phyloP scores from a whole-genome alignment of 2,888 invertebrate genomes.

The Ophion slaviceki region DNA sequence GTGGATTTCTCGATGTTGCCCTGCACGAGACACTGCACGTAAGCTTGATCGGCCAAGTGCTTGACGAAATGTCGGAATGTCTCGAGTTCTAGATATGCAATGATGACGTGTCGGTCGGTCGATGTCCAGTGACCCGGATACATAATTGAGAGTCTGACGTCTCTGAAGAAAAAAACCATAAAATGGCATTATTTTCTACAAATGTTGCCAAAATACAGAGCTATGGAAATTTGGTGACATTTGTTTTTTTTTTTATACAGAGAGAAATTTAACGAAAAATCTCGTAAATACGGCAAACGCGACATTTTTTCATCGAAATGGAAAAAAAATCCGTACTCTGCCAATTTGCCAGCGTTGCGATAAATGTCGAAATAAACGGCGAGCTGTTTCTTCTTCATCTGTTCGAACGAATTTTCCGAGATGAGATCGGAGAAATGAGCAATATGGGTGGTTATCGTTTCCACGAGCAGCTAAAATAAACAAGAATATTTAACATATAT shows the following conservation, averaged over 20 bases:
- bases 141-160: conserved; percentile 88
- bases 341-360: too few relatives aligned
- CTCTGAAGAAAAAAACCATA: conserved; percentile 84
- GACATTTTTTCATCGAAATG: too few relatives aligned
- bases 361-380: too few relatives aligned
- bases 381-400: conserved; percentile 2
- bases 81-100: conserved; percentile 84
- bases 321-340: too few relatives aligned
- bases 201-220: too few relatives aligned
- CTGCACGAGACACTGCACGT: conserved; percentile 90
- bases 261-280: too few relatives aligned
- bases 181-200: background rate
- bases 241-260: too few relatives aligned
- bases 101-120: conserved; percentile 87
- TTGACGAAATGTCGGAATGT: conserved; percentile 87
- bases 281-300: too few relatives aligned
- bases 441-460: background rate
- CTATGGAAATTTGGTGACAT: too few relatives aligned
- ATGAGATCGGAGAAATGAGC: background rate
- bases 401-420: background rate
- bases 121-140: conserved; percentile 88
- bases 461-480: too few relatives aligned
- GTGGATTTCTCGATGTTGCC: conserved; percentile 90
- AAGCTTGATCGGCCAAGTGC: conserved; percentile 86
- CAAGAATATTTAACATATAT: too few relatives aligned